Percentiles rank a stretch among this genome's conserved stretches.
Conservation (phyloP, 2,797 vertebrate genomes). For the Poeciliopsis gracilis region DNA sequence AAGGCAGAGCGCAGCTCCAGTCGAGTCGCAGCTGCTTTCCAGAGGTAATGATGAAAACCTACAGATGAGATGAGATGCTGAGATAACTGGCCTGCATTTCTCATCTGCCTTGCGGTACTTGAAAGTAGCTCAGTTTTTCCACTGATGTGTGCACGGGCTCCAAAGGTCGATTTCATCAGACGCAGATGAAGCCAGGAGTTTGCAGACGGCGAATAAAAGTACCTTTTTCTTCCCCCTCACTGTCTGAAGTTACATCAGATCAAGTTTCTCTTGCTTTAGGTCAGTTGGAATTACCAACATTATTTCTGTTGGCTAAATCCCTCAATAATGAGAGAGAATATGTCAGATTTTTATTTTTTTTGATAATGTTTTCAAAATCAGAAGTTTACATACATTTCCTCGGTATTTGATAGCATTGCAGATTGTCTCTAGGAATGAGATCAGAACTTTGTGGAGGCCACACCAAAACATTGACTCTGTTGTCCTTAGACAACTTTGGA, state of each 20-base stretch:
- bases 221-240: not conserved
- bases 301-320: not conserved
- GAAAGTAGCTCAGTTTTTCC: not conserved
- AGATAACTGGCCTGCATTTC: not conserved
- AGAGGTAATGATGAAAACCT: not conserved
- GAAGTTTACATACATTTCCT: not conserved
- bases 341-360: not conserved
- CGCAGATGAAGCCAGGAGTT: not conserved
- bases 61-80: not conserved
- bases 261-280: not conserved
- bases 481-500: not conserved
- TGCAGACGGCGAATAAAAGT: not conserved
- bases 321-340: not conserved
- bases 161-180: conserved; percentile 2
- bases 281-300: not conserved
- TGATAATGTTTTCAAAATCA: not conserved
- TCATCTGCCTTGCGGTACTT: no score
- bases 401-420: not conserved
- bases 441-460: not conserved
- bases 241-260: not conserved
- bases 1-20: not conserved
- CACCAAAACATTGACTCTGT: not conserved
- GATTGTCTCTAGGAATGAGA: not conserved
- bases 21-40: not conserved
- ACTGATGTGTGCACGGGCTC: not conserved